A percentile compares a stretch with the other conserved stretches of the same genome.
Conservation (phyloP, 2,113 vertebrate species). For the Takifugu bimaculatus region DNA sequence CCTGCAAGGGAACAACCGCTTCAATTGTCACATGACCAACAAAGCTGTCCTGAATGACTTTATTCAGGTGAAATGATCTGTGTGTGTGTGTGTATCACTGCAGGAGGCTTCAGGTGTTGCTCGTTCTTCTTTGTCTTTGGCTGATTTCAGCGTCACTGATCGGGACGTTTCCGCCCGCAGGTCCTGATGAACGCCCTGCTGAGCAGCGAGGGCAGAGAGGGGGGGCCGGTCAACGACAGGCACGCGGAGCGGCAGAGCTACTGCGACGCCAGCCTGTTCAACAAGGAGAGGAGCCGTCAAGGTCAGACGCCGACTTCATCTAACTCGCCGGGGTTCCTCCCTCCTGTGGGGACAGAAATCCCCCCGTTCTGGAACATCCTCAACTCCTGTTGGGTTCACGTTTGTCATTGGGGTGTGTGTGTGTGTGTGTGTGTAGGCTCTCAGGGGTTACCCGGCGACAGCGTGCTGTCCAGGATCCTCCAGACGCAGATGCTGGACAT, state of each 20-base stretch:
- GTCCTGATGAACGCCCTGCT: slow-evolving; percentile 84
- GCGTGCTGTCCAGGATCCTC: slow-evolving; percentile 88
- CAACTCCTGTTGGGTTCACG: too few relatives aligned
- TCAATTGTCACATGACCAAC: slow-evolving; percentile 78
- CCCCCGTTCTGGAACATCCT: neutral
- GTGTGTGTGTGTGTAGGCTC: slow-evolving; percentile 52
- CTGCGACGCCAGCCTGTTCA: slow-evolving; percentile 88
- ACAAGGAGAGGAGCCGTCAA: slow-evolving; percentile 78
- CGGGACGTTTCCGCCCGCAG: neutral
- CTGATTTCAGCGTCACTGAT: neutral
- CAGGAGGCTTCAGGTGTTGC: too few relatives aligned
- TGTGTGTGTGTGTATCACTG: too few relatives aligned
- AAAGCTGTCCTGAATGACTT: slow-evolving; percentile 86
- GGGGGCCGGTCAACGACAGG: slow-evolving; percentile 63
- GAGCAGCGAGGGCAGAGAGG: slow-evolving; percentile 76
- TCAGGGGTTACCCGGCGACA: slow-evolving; percentile 84
- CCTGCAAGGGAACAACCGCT: slow-evolving; percentile 78
- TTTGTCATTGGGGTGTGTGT: slow-evolving; percentile 11
- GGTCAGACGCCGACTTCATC: slow-evolving; percentile 63
- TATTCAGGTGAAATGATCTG: slow-evolving; percentile 70
- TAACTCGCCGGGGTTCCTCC: neutral
- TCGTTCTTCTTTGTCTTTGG: too few relatives aligned
- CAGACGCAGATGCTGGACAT: slow-evolving; percentile 94
- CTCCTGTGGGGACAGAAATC: neutral
- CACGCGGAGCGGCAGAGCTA: slow-evolving; percentile 77